Conservation (phyloP, 2,888 invertebrate genomes). For the Eurois occulta region DNA sequence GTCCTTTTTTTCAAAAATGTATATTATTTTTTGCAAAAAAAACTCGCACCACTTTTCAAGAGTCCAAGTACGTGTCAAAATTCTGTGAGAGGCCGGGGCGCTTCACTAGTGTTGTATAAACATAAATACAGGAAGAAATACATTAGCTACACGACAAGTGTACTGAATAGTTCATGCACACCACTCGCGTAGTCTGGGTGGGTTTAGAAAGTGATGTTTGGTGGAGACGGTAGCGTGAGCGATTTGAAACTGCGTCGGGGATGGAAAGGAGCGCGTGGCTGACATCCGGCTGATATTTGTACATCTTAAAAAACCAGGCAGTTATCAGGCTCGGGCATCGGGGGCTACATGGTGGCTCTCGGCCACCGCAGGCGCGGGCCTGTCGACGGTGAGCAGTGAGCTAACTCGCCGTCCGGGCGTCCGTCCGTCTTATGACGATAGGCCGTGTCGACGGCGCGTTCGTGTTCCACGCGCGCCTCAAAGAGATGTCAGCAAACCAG, state of each 20-base stretch:
- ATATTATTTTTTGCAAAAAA: not conserved
- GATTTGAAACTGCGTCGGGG: not conserved
- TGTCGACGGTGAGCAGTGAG: too few species aligned
- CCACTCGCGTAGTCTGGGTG: conserved; percentile 71
- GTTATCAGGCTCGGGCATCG: too few species aligned
- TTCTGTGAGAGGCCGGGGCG: conserved; percentile 34
- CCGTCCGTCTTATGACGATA: too few species aligned
- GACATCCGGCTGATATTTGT: not conserved
- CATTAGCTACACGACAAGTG: conserved; percentile 76
- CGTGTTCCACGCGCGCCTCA: too few species aligned
- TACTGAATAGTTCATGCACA: conserved; percentile 80
- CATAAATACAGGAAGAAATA: conserved; percentile 75
- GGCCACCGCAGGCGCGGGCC: too few species aligned
- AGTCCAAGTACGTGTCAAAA: conserved; percentile 51
- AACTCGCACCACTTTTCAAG: conserved; percentile 10
- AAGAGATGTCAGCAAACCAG: too few species aligned
- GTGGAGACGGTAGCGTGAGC: conserved; percentile 17
- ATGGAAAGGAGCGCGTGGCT: not conserved
- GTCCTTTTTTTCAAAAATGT: not conserved
- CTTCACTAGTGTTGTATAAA: conserved; percentile 61
- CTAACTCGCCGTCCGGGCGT: too few species aligned
- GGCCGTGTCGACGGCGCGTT: too few species aligned
- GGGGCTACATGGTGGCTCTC: too few species aligned
- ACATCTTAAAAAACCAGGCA: too few species aligned
- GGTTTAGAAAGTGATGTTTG: conserved; percentile 35